A percentile compares a stretch with the other conserved stretches of the same genome.
Conservation (phyloP, 2,888 invertebrate species). For the Cinara cedri region DNA sequence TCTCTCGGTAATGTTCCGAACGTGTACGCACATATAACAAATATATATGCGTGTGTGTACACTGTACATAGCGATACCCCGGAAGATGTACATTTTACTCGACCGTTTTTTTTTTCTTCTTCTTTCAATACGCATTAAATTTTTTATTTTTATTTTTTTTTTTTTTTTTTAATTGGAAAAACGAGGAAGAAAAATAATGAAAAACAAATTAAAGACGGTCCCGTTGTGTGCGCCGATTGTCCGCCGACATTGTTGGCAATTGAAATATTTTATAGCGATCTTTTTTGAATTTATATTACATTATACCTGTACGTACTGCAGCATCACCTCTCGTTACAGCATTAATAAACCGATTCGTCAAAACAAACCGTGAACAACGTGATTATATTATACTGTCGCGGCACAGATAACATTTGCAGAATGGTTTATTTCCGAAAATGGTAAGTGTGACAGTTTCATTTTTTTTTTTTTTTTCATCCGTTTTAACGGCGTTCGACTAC, state of each 20-base stretch:
- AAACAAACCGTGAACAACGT: conserved; percentile 33
- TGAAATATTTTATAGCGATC: conserved; percentile 13
- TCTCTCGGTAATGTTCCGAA: background rate
- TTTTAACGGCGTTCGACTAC: background rate
- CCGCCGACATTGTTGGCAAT: conserved; percentile 11
- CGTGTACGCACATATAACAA: too few species aligned
- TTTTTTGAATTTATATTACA: conserved; percentile 13
- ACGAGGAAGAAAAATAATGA: background rate
- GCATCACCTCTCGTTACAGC: conserved; percentile 17
- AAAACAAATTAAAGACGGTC: background rate
- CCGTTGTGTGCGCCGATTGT: conserved; percentile 19
- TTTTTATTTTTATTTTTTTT: background rate
- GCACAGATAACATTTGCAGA: conserved; percentile 41
- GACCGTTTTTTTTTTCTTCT: background rate
- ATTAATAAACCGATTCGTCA: conserved; percentile 34
- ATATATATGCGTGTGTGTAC: too few species aligned
- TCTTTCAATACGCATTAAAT: too few species aligned
- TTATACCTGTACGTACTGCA: too few species aligned
- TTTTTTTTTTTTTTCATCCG: conserved; percentile 14
- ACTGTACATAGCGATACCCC: background rate
- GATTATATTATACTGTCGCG: background rate
- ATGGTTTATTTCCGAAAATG: conserved; percentile 19
- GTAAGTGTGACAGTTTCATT: conserved; percentile 24
- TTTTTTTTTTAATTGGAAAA: conserved; percentile 28
- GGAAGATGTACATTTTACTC: conserved; percentile 5